Evolutionary conservation across 2,888 invertebrate species (phyloP).

Genomic region (Sphaerophoria taeniata): DNA sequence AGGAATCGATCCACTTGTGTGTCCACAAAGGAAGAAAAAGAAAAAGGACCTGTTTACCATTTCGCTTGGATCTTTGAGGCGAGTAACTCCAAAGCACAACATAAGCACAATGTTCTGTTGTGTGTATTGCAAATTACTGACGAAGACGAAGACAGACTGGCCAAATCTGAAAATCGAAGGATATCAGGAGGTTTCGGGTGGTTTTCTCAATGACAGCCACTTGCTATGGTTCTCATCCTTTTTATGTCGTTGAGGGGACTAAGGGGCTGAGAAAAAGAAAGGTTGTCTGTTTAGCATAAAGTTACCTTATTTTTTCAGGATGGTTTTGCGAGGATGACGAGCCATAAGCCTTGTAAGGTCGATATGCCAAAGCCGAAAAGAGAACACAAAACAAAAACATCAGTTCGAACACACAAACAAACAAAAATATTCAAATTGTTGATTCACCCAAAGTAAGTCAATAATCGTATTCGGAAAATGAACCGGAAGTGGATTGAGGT

Average conservation of each 20-base stretch:
- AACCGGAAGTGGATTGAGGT: conserved; percentile 14
- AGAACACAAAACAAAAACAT: not conserved
- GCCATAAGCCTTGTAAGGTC: conserved; percentile 10
- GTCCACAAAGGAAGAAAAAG: conserved; percentile 64
- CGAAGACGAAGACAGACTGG: conserved; percentile 29
- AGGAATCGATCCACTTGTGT: conserved; percentile 50
- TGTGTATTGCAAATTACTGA: conserved; percentile 14
- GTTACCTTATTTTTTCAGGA: conserved; percentile 66
- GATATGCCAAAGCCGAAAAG: not conserved
- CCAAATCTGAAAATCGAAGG: conserved; percentile 31
- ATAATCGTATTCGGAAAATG: conserved; percentile 68
- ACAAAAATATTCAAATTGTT: conserved; percentile 68
- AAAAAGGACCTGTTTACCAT: conserved; percentile 66
- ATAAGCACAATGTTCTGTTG: conserved; percentile 28
- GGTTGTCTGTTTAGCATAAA: conserved; percentile 67
- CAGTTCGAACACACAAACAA: not conserved
- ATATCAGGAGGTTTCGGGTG: conserved; percentile 28
- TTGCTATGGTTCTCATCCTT: conserved; percentile 49
- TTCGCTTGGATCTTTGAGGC: conserved; percentile 28
- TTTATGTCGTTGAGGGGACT: conserved; percentile 8
- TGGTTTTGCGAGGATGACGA: conserved; percentile 26
- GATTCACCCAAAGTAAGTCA: conserved; percentile 71
- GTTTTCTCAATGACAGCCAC: conserved; percentile 67
- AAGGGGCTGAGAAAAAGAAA: no score
- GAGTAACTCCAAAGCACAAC: conserved; percentile 38